Percentiles rank a stretch among this genome's conserved stretches.
Conservation (phyloP, 2,113 vertebrate genomes). For the Rallus limicola region DNA sequence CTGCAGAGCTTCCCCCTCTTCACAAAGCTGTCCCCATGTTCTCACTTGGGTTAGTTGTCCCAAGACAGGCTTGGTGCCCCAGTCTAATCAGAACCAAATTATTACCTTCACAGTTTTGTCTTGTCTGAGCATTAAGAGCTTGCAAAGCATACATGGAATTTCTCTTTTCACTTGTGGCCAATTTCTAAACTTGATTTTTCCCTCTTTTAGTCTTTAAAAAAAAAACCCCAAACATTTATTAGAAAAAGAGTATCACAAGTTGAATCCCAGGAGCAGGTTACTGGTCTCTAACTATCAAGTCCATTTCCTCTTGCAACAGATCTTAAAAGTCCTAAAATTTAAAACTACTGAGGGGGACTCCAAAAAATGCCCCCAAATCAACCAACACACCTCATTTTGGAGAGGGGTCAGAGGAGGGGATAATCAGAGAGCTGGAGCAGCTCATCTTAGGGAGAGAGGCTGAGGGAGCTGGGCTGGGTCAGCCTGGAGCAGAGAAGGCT, state of each 20-base stretch:
- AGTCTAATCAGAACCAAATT: neutral
- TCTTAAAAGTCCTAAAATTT: neutral
- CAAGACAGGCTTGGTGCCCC: neutral
- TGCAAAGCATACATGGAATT: neutral
- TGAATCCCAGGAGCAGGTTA: neutral
- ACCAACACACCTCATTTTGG: neutral
- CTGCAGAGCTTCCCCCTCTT: no score
- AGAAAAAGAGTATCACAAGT: neutral
- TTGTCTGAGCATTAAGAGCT: neutral
- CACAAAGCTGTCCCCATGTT: fast-evolving
- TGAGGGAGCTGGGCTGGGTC: no score
- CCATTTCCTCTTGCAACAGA: neutral
- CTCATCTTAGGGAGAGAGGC: no score
- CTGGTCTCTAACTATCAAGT: neutral
- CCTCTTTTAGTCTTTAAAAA: fast-evolving
- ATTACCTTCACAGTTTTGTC: neutral
- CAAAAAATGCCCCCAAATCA: neutral
- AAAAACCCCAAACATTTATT: neutral
- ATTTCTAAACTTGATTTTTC: neutral
- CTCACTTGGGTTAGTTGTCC: no score
- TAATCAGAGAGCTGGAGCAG: no score
- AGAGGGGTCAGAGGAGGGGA: no score
- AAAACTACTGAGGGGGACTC: fast-evolving
- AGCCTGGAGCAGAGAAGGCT: no score
- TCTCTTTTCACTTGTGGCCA: neutral